These are phyloP conservation scores for Drosophila subquinaria DNA, from an alignment of 2,888 invertebrate genomes.

Conservation along the genomic window DNA sequence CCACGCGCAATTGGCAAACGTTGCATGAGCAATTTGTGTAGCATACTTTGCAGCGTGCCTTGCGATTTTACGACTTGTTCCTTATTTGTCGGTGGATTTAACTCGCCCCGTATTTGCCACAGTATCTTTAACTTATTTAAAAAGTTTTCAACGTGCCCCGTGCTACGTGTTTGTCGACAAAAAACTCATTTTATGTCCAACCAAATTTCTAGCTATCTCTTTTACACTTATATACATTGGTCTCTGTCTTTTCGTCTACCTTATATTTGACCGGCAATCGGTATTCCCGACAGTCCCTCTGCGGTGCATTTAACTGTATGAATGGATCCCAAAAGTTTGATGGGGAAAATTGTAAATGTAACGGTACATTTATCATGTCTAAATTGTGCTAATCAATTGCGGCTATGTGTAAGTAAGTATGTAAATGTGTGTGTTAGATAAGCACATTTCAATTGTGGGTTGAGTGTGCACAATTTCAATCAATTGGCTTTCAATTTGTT, in stretches of 20 bases:
- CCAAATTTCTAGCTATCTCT: slow-evolving; percentile 11
- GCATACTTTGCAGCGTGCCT: slow-evolving; percentile 47
- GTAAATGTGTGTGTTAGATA: background rate
- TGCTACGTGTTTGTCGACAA: slow-evolving; percentile 44
- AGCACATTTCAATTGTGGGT: background rate
- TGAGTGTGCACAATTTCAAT: slow-evolving; percentile 3
- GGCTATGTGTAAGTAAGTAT: slow-evolving; percentile 14
- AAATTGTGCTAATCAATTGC: slow-evolving; percentile 69
- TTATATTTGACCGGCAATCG: slow-evolving; percentile 1
- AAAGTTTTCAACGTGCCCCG: slow-evolving; percentile 69
- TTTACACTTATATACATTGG: background rate
- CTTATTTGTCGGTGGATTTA: slow-evolving; percentile 13
- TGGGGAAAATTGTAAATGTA: slow-evolving; percentile 27
- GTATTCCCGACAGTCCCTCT: slow-evolving; percentile 20
- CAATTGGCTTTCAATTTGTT: slow-evolving; percentile 24
- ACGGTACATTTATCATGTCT: slow-evolving; percentile 62
- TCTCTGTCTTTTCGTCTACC: background rate
- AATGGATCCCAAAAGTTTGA: slow-evolving; percentile 36
- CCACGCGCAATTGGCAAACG: slow-evolving; percentile 36
- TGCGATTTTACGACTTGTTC: slow-evolving; percentile 55
- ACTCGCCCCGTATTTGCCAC: slow-evolving; percentile 33
- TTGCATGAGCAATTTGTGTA: slow-evolving; percentile 51
- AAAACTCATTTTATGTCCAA: slow-evolving; percentile 49
- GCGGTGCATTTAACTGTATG: slow-evolving; percentile 50
- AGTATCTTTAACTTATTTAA: slow-evolving; percentile 60